These are phyloP conservation scores for human DNA, from an alignment of 2,113 vertebrate species.

Conservation along the genomic window DNA sequence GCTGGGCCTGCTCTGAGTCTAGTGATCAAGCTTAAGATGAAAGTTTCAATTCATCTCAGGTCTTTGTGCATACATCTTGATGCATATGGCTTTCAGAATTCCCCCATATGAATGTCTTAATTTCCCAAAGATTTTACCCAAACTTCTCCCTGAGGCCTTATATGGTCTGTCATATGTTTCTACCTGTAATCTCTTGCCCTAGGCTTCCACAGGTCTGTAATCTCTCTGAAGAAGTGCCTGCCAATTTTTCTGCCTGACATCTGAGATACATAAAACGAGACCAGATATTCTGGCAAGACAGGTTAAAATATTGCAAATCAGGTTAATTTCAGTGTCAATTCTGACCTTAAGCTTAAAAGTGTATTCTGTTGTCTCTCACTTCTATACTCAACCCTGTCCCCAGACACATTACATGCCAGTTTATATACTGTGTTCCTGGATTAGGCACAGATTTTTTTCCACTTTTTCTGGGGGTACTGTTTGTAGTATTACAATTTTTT, in stretches of 20 bases:
- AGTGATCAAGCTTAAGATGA: not conserved
- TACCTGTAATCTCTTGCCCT: not conserved
- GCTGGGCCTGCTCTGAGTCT: not conserved
- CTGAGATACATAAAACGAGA: not conserved
- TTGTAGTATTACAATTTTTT: not conserved
- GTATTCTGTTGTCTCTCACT: not conserved
- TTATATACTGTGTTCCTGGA: not conserved
- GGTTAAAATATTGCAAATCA: not conserved
- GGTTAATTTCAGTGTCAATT: not conserved
- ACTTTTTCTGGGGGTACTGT: not conserved
- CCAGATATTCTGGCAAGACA: not conserved
- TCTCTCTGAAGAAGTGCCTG: not conserved
- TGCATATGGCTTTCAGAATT: not conserved
- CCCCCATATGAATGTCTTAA: too few species aligned
- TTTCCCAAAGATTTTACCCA: not conserved
- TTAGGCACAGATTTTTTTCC: not conserved
- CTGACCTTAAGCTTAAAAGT: not conserved
- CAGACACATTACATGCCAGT: not conserved
- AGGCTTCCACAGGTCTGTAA: not conserved
- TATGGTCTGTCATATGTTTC: not conserved
- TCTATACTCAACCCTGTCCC: not conserved
- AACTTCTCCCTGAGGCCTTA: not conserved
- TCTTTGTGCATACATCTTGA: not conserved
- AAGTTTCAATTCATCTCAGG: not conserved
- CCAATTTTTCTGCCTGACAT: not conserved